Percentiles rank a stretch among this genome's conserved stretches.
These are phyloP conservation scores for Amblyornis subalaris DNA, from an alignment of 2,113 vertebrate species.

Conservation along the genomic window DNA sequence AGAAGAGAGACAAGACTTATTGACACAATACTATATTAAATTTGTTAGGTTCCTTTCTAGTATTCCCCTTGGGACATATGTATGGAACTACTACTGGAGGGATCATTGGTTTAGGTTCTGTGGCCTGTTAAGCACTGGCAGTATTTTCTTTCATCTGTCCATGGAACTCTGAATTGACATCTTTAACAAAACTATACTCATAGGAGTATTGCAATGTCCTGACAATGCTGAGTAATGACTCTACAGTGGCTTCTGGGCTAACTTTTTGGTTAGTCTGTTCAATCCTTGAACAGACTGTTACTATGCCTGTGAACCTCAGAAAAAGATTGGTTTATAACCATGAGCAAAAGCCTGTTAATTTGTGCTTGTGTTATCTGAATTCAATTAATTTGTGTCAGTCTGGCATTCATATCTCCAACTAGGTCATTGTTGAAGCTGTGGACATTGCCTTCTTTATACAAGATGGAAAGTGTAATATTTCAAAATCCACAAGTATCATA, in stretches of 20 bases:
- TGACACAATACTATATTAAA: neutral
- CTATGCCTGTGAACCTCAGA: neutral
- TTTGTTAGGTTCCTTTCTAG: neutral
- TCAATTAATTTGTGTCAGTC: neutral
- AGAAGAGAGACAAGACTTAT: neutral
- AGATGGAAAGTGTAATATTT: neutral
- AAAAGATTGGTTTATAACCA: neutral
- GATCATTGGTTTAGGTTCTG: neutral
- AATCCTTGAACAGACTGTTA: neutral
- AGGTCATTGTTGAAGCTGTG: neutral
- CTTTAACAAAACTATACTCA: neutral
- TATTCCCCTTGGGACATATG: neutral
- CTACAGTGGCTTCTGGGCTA: neutral
- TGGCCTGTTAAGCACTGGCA: neutral
- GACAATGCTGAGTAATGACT: neutral
- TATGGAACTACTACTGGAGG: neutral
- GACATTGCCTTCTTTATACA: neutral
- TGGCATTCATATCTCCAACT: neutral
- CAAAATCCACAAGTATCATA: neutral
- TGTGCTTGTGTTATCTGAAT: neutral
- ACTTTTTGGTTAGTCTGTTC: neutral
- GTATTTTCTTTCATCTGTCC: neutral
- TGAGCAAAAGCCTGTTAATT: rapidly evolving
- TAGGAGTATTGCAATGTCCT: neutral
- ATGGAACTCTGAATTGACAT: neutral